Evolutionary conservation across 2,797 vertebrate genomes (phyloP), one percentile per base, ranked within the genome.

Genomic region (Glyptemys insculpta): DNA sequence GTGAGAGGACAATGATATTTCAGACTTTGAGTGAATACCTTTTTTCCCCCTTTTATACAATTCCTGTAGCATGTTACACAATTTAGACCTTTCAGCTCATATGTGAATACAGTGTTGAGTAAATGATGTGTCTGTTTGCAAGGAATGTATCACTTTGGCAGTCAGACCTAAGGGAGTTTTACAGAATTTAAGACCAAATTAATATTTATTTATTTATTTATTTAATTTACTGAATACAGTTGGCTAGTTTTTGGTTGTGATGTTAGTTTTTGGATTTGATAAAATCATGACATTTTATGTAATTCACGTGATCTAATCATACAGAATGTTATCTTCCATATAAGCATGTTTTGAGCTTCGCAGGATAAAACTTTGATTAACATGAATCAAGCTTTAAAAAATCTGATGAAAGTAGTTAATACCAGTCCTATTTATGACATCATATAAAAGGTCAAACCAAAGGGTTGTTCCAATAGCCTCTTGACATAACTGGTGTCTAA

Each of bases 401-500:
- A 9, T 59, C 47, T 41, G 16, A 8, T 78, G 85, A 31, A 79
- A 92, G 34, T n/a, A 91, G 12, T 89, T 92, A 91, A 68, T 54
- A 85, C 74, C 68, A 81, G 1, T 80, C 94, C 88, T 91, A 25
- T 56, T 89, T 94, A 34, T 94, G 78, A 85, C 0, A 0, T 86
- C 53, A 90, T 96, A 41, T 53, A 91, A 82, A 95, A 88, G 53
- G 11, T 92, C 83, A 95, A 94, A 84, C 54, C 4, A 81, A 81
- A 86, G 29, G 2, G 88, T 91, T 95, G 2, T 87, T 82, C 37
- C 27, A 83, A n/a, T 31, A n/a, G 79, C 44, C 68, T 37, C 83
- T 83, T 85, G 86, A 83, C n/a, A 41, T 53, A 88, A 72, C 50
- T 81, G n/a, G 54, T 94, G 80, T 96, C 88, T 83, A 78, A 95